phyloP scores from a whole-genome alignment of 2,113 vertebrate species.

The Gnathonemus longibarbis region DNA sequence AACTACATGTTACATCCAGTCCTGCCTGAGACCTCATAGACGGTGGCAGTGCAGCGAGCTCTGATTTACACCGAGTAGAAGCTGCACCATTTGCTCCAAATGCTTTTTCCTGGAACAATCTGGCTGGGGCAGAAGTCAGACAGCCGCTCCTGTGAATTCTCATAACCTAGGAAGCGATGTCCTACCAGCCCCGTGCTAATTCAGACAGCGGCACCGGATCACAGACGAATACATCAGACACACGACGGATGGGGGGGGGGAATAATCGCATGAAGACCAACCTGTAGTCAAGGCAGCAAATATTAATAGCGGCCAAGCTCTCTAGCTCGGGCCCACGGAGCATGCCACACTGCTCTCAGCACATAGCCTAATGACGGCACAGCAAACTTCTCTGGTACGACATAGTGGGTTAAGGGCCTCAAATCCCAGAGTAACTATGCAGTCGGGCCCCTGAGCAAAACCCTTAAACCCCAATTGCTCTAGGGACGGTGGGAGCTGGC shows the following conservation, averaged over 20 bases:
- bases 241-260: neutral
- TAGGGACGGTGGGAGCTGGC: neutral
- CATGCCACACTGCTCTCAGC: neutral
- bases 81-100: neutral
- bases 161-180: neutral
- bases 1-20: neutral
- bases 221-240: neutral
- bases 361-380: neutral
- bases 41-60: neutral
- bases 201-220: neutral
- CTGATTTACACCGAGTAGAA: neutral
- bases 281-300: conserved; percentile 1
- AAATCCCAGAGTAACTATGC: neutral
- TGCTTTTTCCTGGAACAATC: neutral
- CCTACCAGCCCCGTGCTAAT: neutral
- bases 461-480: neutral
- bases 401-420: neutral
- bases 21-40: neutral
- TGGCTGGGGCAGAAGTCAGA: neutral
- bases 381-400: neutral
- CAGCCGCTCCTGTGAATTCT: neutral
- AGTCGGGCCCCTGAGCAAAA: neutral
- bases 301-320: neutral
- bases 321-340: neutral
- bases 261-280: neutral